Evolutionary conservation across 2,888 invertebrate genomes (phyloP).

Genomic region (Notocelia uddmanniana): DNA sequence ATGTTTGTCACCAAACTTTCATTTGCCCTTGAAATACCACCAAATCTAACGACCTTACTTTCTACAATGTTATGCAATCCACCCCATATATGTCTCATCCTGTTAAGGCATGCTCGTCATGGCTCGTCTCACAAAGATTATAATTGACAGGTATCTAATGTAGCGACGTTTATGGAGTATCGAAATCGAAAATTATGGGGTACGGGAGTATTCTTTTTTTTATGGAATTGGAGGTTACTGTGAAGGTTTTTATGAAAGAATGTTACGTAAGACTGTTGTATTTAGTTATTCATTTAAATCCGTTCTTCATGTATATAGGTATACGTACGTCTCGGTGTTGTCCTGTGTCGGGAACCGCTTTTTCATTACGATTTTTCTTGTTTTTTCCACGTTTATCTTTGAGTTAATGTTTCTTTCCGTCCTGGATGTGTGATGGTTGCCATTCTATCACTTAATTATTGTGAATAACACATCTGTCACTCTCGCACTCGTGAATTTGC

Average conservation of each 20-base stretch:
- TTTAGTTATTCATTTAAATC: background rate
- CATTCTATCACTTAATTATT: too few species aligned
- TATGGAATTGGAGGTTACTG: constrained; percentile 35
- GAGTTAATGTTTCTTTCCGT: background rate
- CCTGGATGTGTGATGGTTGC: too few species aligned
- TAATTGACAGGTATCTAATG: constrained; percentile 45
- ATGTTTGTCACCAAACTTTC: constrained; percentile 33
- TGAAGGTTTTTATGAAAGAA: background rate
- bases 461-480: too few species aligned
- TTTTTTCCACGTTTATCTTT: background rate
- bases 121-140: constrained; percentile 31
- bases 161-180: constrained; percentile 34
- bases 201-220: constrained; percentile 22
- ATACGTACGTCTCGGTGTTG: too few species aligned
- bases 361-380: too few species aligned
- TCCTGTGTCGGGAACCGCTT: too few species aligned
- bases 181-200: constrained; percentile 44
- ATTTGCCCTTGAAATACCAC: constrained; percentile 45
- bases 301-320: too few species aligned
- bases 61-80: constrained; percentile 43
- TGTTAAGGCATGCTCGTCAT: constrained; percentile 22
- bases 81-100: constrained; percentile 39
- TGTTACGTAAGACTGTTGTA: constrained; percentile 2
- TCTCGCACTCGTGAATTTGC: too few species aligned
- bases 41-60: constrained; percentile 44